A percentile compares a stretch with the other conserved stretches of the same genome.
Evolutionary conservation across 2,797 vertebrate genomes (phyloP).

Genomic region (Notolepis coatsorum): DNA sequence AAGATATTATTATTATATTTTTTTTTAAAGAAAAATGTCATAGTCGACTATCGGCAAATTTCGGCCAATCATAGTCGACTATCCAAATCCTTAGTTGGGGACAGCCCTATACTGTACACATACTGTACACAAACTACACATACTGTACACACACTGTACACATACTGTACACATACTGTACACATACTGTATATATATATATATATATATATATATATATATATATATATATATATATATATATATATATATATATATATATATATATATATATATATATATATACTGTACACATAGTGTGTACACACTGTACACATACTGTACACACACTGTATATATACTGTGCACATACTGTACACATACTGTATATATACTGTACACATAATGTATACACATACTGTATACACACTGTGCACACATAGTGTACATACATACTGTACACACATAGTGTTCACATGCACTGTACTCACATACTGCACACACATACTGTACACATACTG

Average conservation of each 20-base stretch:
- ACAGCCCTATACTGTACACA: background rate
- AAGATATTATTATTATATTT: no score
- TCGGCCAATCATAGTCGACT: no score
- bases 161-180: background rate
- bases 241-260: background rate
- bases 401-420: background rate
- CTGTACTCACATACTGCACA: background rate
- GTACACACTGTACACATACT: background rate
- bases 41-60: no score
- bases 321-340: no score
- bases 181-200: background rate
- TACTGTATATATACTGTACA: background rate
- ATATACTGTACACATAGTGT: background rate
- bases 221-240: background rate
- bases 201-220: no score
- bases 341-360: no score
- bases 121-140: background rate
- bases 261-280: background rate
- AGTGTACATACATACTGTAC: background rate
- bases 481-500: background rate
- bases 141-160: background rate
- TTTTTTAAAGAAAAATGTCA: no score
- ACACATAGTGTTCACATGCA: background rate
- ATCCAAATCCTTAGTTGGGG: no score
- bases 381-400: background rate